A percentile compares a stretch with the other conserved stretches of the same genome.
Evolutionary conservation across 2,888 invertebrate species (phyloP).

Genomic region (Coleophora flavipennella): DNA sequence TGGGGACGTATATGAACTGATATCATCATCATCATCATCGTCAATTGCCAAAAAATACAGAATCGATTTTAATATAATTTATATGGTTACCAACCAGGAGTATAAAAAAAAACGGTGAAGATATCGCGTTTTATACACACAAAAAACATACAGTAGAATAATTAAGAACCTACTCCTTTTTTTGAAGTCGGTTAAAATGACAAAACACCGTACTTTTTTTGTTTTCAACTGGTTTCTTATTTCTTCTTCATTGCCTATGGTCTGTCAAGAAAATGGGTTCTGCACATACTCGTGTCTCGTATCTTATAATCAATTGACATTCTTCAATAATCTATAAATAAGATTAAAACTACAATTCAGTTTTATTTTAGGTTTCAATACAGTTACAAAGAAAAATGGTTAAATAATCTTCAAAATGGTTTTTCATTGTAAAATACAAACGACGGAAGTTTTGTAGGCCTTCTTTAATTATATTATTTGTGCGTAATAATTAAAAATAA

Average conservation of each 20-base stretch:
- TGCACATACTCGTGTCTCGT: no score
- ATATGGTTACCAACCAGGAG: no score
- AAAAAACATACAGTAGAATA: conserved; percentile 28
- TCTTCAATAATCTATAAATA: conserved; percentile 51
- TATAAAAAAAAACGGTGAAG: no score
- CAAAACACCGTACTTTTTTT: no score
- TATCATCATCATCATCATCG: no score
- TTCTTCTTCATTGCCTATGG: no score
- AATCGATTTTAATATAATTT: no score
- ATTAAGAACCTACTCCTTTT: conserved; percentile 20
- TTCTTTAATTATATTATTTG: conserved; percentile 21
- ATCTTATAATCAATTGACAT: conserved; percentile 58
- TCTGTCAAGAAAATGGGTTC: conserved; percentile 20
- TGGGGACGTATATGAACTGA: no score
- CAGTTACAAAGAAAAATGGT: conserved; percentile 22
- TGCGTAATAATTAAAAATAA: no score
- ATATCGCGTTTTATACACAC: no score
- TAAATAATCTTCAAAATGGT: conserved; percentile 5
- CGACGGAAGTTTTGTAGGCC: conserved; percentile 24
- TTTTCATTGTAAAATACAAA: conserved; percentile 2
- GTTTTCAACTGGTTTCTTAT: no score
- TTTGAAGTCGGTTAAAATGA: conserved; percentile 14
- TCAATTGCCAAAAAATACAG: no score
- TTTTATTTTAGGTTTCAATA: conserved; percentile 24
- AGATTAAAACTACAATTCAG: conserved; percentile 36